Conservation (phyloP, 2,113 vertebrate species). For the Salvator merianae region DNA sequence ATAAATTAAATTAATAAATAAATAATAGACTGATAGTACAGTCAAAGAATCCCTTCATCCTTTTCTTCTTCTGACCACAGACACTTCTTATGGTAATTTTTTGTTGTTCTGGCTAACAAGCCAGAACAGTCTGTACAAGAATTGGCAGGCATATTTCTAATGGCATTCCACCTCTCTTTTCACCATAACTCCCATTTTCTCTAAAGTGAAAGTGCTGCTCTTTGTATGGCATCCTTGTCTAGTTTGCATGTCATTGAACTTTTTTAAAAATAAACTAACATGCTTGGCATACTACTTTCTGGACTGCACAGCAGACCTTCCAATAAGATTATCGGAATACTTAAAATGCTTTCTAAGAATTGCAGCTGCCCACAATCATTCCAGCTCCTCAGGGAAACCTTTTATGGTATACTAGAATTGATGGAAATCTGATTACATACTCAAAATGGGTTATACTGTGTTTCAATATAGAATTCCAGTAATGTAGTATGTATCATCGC, state of each 20-base stretch:
- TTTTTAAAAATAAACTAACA: constrained; percentile 12
- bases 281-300: constrained; percentile 6
- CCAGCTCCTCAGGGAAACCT: neutral
- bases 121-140: neutral
- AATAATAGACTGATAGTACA: too few relatives aligned
- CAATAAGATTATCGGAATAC: constrained; percentile 13
- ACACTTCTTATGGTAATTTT: too few relatives aligned
- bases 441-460: neutral
- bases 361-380: neutral
- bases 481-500: neutral
- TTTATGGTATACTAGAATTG: neutral
- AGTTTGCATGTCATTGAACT: constrained; percentile 5
- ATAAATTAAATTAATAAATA: too few relatives aligned
- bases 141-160: neutral
- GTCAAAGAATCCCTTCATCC: too few relatives aligned
- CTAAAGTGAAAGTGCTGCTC: neutral
- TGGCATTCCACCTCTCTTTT: neutral
- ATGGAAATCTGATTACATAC: neutral
- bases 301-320: fast-evolving
- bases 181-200: neutral
- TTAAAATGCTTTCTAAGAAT: constrained; percentile 31
- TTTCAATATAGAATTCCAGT: neutral
- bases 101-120: neutral
- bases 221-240: constrained; percentile 4
- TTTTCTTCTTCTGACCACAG: neutral